phyloP scores from a whole-genome alignment of 2,888 invertebrate species.

The Diaperis boleti region DNA sequence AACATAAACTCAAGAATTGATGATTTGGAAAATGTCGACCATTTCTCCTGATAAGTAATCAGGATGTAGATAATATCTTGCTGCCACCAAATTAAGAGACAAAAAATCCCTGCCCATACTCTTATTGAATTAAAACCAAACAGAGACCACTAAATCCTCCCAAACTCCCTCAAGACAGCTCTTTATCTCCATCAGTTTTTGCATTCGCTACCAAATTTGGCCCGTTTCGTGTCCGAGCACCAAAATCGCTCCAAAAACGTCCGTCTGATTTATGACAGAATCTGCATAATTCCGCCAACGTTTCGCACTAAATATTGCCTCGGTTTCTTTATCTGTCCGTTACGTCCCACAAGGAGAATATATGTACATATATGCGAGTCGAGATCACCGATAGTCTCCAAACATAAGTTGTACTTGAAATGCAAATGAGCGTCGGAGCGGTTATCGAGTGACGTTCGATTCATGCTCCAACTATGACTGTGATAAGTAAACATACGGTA shows the following conservation, averaged over 20 bases:
- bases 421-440: constrained; percentile 18
- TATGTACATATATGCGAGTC: constrained; percentile 19
- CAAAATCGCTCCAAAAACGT: background rate
- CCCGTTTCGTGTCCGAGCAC: no score
- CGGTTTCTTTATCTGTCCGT: constrained; percentile 16
- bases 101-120: no score
- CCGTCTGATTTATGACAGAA: background rate
- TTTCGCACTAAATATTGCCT: constrained; percentile 22
- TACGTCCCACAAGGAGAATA: constrained; percentile 7
- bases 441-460: constrained; percentile 22
- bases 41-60: no score
- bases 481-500: constrained; percentile 13
- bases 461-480: constrained; percentile 11
- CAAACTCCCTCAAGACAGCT: no score
- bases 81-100: no score
- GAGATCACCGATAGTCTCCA: constrained; percentile 14
- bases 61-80: no score
- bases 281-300: constrained; percentile 18
- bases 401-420: constrained; percentile 20
- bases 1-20: no score
- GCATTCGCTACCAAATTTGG: no score
- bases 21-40: no score
- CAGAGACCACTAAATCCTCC: no score
- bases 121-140: no score
- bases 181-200: no score